Base-by-base conservation (phyloP, 2,797 vertebrate species). In the Hydrolagus colliei region DNA sequence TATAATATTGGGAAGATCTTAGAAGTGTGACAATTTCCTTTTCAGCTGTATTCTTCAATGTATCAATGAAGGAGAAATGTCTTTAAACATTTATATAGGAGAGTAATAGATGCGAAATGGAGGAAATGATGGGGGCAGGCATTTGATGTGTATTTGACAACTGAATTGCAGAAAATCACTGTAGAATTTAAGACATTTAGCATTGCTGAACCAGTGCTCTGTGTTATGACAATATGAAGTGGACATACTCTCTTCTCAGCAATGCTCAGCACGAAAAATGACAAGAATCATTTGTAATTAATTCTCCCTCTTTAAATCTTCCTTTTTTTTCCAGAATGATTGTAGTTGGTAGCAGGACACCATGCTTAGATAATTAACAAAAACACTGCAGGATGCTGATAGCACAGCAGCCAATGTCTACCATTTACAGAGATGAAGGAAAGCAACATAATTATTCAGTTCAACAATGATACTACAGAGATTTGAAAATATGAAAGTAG, bases 261-360 rank as follows among this genome's bases (percentile, higher is more conserved):
- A 90, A 87, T 88, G 14, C 77, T 89, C 88, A 88, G 86, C 86
- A 76, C 87, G 90, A 91, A 88, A 92, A 88, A 89, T 84, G 88
- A 86, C 86, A 87, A 86, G 89, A 92, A 92, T 93, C 89, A 91
- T 91, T 93, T 94, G 92, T 93, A 92, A 94, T 92, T 93, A 90
- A 90, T 93, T 92, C 90, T 89, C 87, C 89, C 91, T 91, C 89
- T 93, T 92, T 90, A 90, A 90, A 91, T 91, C 89, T 89, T 87
- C 87, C 88, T 88, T 86, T 87, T 92, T 92, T 85, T 90, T 92
- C 90, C 89, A 90, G 88, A 92, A 89, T 91, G 91, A 92, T 92
- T 88, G 85, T 86, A 89, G 91, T 92, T 92, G 90, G 77, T 71
- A 0, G 88, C 87, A 87, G 87, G 79, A 88, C 86, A 87, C 87